Percentiles rank a stretch among this genome's conserved stretches.
Conservation (phyloP, 1,140 invertebrate species). For the Mercenaria mercenaria region DNA sequence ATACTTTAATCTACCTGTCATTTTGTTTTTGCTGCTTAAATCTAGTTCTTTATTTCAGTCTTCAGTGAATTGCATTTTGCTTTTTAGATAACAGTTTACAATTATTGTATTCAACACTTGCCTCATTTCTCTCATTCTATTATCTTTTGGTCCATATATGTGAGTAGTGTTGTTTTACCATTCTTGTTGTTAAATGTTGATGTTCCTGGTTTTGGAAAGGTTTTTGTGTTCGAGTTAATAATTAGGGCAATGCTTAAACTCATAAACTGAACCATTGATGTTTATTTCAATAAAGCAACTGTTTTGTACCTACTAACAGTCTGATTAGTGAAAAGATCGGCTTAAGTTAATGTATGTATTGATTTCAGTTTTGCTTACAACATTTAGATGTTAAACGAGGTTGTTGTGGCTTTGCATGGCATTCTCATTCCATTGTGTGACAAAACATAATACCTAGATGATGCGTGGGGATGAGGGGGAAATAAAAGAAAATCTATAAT, state of each 20-base stretch:
- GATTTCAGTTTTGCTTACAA: conserved; percentile 37
- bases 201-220: not conserved
- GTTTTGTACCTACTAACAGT: conserved; percentile 4
- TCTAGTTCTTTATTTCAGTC: too few relatives aligned
- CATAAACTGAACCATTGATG: conserved; percentile 1
- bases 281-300: conserved; percentile 10
- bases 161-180: too few relatives aligned
- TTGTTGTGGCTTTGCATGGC: not conserved
- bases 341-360: conserved; percentile 29
- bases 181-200: too few relatives aligned
- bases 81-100: too few relatives aligned
- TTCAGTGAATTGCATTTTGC: too few relatives aligned
- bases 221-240: not conserved
- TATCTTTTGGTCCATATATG: too few relatives aligned
- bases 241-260: not conserved
- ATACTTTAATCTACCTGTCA: too few relatives aligned
- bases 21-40: too few relatives aligned
- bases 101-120: too few relatives aligned
- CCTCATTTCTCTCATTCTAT: too few relatives aligned
- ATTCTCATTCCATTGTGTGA: not conserved
- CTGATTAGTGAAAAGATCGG: not conserved
- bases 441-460: not conserved
- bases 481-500: not conserved
- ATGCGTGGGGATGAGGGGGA: not conserved
- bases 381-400: not conserved